Conservation (phyloP, 2,888 invertebrate species). For the Agonopterix subpropinquella region DNA sequence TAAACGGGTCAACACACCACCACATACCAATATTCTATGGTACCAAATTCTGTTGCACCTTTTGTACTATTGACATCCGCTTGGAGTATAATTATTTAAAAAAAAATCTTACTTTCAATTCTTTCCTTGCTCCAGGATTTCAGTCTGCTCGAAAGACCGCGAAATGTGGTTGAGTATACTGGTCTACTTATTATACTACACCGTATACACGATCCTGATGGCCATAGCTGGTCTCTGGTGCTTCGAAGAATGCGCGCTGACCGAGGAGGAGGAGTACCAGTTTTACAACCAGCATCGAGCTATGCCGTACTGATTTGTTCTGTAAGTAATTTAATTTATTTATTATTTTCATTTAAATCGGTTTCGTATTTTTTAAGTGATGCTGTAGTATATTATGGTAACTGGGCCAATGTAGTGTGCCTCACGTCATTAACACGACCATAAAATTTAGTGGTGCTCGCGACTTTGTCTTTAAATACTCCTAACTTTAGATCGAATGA, state of each 20-base stretch:
- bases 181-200: constrained; percentile 54
- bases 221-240: constrained; percentile 70
- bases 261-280: constrained; percentile 64
- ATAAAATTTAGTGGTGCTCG: too few species aligned
- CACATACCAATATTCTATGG: not conserved
- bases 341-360: too few species aligned
- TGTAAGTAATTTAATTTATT: not conserved
- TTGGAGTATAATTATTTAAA: too few species aligned
- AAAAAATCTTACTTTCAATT: too few species aligned
- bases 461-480: too few species aligned
- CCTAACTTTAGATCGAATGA: too few species aligned
- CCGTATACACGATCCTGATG: constrained; percentile 54
- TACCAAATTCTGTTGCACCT: not conserved
- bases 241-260: constrained; percentile 65
- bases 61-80: too few species aligned
- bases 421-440: too few species aligned
- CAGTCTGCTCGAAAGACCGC: not conserved
- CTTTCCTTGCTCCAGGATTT: not conserved
- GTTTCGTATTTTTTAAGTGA: too few species aligned
- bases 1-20: too few species aligned
- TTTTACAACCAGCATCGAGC: constrained; percentile 46
- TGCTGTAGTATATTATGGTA: too few species aligned
- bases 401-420: too few species aligned
- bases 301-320: constrained; percentile 31
- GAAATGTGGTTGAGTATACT: constrained; percentile 56